Percentiles rank a stretch among this genome's conserved stretches.
Conservation (phyloP, 1,140 invertebrate genomes). For the Lepidostoma basale region DNA sequence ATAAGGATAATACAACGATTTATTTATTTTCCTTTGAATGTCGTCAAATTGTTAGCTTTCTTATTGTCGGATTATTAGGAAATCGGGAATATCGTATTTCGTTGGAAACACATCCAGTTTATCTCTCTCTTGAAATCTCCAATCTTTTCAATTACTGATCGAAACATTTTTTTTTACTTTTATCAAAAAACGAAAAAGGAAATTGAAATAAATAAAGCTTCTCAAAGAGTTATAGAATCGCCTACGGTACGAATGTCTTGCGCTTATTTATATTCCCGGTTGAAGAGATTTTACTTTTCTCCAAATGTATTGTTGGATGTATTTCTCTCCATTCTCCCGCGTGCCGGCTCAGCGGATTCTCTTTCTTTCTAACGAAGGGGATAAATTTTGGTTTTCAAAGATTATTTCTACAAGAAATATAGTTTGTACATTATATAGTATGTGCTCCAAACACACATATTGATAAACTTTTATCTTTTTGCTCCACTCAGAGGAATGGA, state of each 20-base stretch:
- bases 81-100: no score
- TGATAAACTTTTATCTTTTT: slow-evolving; percentile 8
- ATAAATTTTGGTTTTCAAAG: not conserved
- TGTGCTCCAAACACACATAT: slow-evolving; percentile 4
- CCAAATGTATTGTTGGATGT: not conserved
- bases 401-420: not conserved
- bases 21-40: no score
- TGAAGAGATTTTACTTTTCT: not conserved
- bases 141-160: slow-evolving; percentile 6
- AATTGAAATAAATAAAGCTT: slow-evolving; percentile 20
- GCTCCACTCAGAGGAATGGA: not conserved
- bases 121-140: not conserved
- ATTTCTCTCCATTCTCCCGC: no score
- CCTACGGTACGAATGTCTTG: not conserved
- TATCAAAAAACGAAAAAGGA: not conserved
- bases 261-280: not conserved
- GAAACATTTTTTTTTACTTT: not conserved
- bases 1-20: no score
- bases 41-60: no score
- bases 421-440: not conserved
- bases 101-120: not conserved
- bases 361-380: no score
- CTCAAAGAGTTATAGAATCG: slow-evolving; percentile 2
- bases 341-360: no score
- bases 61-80: no score